Conservation (phyloP, 2,888 invertebrate species). For the Melikaiella ostensackeni region DNA sequence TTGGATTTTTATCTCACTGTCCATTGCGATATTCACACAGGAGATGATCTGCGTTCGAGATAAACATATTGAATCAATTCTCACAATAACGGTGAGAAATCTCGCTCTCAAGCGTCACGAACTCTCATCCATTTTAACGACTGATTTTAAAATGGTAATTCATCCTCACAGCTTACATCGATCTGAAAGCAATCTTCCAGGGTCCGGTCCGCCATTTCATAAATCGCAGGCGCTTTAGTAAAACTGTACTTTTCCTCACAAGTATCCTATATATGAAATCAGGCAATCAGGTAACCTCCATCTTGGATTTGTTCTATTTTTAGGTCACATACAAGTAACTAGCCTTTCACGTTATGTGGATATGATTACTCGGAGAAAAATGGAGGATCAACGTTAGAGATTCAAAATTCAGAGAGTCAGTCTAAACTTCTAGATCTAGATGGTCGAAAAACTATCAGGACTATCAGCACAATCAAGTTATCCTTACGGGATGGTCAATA, state of each 20-base stretch:
- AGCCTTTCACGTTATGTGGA: too few relatives aligned
- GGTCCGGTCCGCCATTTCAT: background rate
- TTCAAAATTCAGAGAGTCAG: too few relatives aligned
- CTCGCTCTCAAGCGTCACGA: slow-evolving; percentile 12
- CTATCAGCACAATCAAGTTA: too few relatives aligned
- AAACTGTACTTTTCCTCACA: slow-evolving; percentile 4
- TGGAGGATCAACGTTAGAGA: too few relatives aligned
- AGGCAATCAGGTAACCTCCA: too few relatives aligned
- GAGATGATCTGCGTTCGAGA: background rate
- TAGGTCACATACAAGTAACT: too few relatives aligned
- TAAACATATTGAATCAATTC: background rate
- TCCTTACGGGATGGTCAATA: too few relatives aligned
- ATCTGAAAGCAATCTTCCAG: slow-evolving; percentile 15
- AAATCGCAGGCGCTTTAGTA: slow-evolving; percentile 17
- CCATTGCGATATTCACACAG: too few relatives aligned
- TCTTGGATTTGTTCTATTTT: too few relatives aligned
- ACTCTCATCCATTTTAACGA: slow-evolving; percentile 33
- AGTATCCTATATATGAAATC: background rate
- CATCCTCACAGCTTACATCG: slow-evolving; percentile 12
- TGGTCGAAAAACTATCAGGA: too few relatives aligned
- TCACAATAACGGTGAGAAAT: background rate
- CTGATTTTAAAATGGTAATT: slow-evolving; percentile 29
- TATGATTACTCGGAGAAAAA: too few relatives aligned
- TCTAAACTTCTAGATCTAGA: too few relatives aligned
- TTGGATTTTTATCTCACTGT: background rate